These are phyloP conservation scores for Pempheris klunzingeri DNA, from an alignment of 2,797 vertebrate species.

Conservation along the genomic window DNA sequence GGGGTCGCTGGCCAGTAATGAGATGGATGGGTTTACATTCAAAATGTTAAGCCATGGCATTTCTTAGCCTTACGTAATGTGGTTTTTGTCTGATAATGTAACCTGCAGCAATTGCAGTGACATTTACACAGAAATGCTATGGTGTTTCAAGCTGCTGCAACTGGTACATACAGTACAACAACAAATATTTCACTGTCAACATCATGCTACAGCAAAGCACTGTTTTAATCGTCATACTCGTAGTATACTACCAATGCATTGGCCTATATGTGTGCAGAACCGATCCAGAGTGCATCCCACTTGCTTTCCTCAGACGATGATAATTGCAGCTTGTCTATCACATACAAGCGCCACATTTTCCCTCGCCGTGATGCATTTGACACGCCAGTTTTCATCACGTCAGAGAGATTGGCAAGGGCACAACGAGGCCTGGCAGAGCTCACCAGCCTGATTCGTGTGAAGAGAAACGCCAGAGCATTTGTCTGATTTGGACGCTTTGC, in stretches of 20 bases:
- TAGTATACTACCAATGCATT: neutral
- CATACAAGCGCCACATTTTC: constrained; percentile 52
- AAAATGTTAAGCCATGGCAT: constrained; percentile 28
- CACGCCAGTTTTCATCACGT: constrained; percentile 66
- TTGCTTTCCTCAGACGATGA: constrained; percentile 42
- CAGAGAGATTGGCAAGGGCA: constrained; percentile 55
- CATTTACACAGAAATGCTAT: constrained; percentile 55
- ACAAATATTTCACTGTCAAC: neutral
- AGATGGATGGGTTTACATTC: constrained; percentile 9
- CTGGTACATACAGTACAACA: neutral
- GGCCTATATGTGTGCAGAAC: neutral
- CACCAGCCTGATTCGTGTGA: constrained; percentile 42
- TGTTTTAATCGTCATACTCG: neutral
- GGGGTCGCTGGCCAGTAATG: constrained; percentile 13
- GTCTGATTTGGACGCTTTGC: constrained; percentile 52
- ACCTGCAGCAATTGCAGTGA: constrained; percentile 43
- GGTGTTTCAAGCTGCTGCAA: constrained; percentile 20
- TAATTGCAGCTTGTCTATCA: constrained; percentile 65
- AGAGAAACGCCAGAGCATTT: constrained; percentile 47
- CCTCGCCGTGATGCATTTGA: constrained; percentile 53
- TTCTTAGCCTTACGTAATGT: constrained; percentile 25
- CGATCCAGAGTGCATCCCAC: neutral
- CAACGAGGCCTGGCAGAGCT: constrained; percentile 50
- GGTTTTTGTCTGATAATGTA: constrained; percentile 32
- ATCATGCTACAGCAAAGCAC: neutral